These are phyloP conservation scores for Spodoptera littoralis DNA, from an alignment of 2,888 invertebrate species.

Conservation along the genomic window DNA sequence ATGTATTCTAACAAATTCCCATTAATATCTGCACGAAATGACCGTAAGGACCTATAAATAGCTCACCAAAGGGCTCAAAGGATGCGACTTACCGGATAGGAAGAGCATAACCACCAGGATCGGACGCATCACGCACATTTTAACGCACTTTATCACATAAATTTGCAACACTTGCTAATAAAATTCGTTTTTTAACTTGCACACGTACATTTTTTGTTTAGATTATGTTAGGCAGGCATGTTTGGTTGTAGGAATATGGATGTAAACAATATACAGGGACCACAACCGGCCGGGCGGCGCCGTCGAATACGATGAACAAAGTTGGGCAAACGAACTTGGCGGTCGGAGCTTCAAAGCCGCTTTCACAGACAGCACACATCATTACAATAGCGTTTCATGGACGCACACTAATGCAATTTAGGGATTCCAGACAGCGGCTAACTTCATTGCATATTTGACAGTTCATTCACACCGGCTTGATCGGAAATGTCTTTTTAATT, in stretches of 20 bases:
- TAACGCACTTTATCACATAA: slow-evolving; percentile 70
- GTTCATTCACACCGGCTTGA: slow-evolving; percentile 80
- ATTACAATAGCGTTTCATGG: slow-evolving; percentile 55
- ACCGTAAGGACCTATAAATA: slow-evolving; percentile 82
- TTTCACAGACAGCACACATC: slow-evolving; percentile 75
- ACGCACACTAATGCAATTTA: slow-evolving; percentile 61
- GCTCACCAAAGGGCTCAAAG: slow-evolving; percentile 74
- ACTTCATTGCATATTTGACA: slow-evolving; percentile 83
- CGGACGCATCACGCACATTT: slow-evolving; percentile 77
- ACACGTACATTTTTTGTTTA: slow-evolving; percentile 67
- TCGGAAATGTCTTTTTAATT: slow-evolving; percentile 56
- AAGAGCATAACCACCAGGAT: slow-evolving; percentile 75
- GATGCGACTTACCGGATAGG: slow-evolving; percentile 84
- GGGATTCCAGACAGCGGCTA: slow-evolving; percentile 77
- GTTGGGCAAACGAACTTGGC: slow-evolving; percentile 55
- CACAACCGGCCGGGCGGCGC: slow-evolving; percentile 61
- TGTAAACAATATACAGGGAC: slow-evolving; percentile 62
- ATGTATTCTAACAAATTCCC: slow-evolving; percentile 72
- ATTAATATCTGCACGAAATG: slow-evolving; percentile 80
- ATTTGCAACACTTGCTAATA: slow-evolving; percentile 58
- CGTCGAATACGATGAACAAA: slow-evolving; percentile 64
- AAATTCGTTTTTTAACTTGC: slow-evolving; percentile 47
- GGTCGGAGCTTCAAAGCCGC: slow-evolving; percentile 70
- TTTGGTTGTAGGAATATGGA: slow-evolving; percentile 60
- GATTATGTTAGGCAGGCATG: slow-evolving; percentile 65